Evolutionary conservation across 2,888 invertebrate genomes (phyloP).

Genomic region (Melikaiella ostensackeni): DNA sequence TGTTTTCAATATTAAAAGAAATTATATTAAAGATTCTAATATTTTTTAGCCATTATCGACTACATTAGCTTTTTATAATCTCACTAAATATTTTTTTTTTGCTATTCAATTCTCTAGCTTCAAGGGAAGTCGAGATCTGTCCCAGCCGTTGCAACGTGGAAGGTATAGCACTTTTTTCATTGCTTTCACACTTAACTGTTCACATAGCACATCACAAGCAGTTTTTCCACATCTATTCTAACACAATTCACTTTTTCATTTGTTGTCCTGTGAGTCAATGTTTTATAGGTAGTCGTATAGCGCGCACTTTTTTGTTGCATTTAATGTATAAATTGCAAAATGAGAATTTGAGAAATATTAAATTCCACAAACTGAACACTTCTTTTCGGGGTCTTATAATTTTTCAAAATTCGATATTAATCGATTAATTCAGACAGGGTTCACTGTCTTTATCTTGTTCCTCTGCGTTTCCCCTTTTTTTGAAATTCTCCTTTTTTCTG

Average conservation of each 20-base stretch:
- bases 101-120: slow-evolving; percentile 78
- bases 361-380: not conserved
- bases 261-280: slow-evolving; percentile 16
- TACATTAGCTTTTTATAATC: slow-evolving; percentile 41
- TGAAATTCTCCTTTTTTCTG: too few species aligned
- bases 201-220: slow-evolving; percentile 38
- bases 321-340: not conserved
- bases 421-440: too few species aligned
- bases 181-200: slow-evolving; percentile 29
- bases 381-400: not conserved
- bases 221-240: not conserved
- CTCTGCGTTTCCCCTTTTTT: too few species aligned
- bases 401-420: not conserved
- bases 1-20: not conserved
- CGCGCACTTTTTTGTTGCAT: not conserved
- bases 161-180: slow-evolving; percentile 70
- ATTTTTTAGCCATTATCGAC: not conserved
- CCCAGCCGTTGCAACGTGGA: slow-evolving; percentile 77
- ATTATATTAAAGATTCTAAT: slow-evolving; percentile 10
- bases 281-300: not conserved
- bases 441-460: too few species aligned
- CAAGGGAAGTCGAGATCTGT: slow-evolving; percentile 82
- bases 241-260: slow-evolving; percentile 6
- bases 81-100: slow-evolving; percentile 48
- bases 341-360: not conserved